Evolutionary conservation across 2,797 vertebrate species (phyloP).

Genomic region (Leptoclinus maculatus): DNA sequence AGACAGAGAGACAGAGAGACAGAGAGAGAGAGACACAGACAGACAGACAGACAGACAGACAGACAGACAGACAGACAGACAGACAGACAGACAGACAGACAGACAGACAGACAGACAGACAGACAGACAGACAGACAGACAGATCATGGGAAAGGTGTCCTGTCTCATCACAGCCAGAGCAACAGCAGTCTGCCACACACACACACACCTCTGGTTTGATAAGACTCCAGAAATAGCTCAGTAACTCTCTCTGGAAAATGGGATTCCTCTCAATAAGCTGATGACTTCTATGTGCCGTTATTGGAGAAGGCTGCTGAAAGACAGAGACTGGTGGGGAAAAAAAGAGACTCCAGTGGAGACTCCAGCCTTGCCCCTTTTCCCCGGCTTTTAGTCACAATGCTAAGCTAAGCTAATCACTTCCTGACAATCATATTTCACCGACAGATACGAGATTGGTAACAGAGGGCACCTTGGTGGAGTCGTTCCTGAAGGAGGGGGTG

Average conservation of each 20-base stretch:
- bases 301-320: neutral
- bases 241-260: slow-evolving; percentile 68
- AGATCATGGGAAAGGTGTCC: slow-evolving; percentile 24
- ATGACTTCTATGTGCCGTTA: slow-evolving; percentile 21
- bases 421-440: neutral
- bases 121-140: neutral
- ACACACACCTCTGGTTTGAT: slow-evolving; percentile 56
- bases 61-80: no score
- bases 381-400: neutral
- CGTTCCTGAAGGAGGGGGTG: no score
- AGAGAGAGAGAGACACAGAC: no score
- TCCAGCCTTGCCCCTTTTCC: neutral
- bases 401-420: neutral
- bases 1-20: no score
- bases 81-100: neutral
- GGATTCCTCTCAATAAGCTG: slow-evolving; percentile 64
- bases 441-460: neutral
- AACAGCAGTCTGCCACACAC: slow-evolving; percentile 51
- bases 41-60: no score
- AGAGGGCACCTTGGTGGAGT: neutral
- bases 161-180: slow-evolving; percentile 31
- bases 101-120: neutral
- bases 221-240: slow-evolving; percentile 54
- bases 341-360: no score
- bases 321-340: no score